Base-by-base conservation (phyloP, 2,113 vertebrate species). In the Bolborhynchus lineola region DNA sequence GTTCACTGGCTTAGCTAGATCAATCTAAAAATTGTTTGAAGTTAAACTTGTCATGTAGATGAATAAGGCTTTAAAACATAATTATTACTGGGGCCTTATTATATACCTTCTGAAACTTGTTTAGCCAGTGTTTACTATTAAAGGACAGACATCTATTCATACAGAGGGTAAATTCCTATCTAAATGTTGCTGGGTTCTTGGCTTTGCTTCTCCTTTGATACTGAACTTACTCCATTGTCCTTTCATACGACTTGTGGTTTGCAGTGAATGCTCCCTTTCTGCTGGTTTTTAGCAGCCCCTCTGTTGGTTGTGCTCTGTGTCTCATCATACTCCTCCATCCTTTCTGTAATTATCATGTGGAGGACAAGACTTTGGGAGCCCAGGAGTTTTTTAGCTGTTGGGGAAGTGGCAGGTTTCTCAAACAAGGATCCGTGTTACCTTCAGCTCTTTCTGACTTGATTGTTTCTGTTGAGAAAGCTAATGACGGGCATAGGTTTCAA, bases 91-190 rank as follows among this genome's bases (percentile, higher is more conserved):
- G 24, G 14, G 46, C 77, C 55, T 96, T 0, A 0, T 88, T 94
- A 42, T 86, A 35, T 78, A 52, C 77, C 24, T 86, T 95, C 65
- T 89, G 74, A 91, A 96, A 85, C 94, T 97, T 91, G 93, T 89
- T 95, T 69, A 93, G 88, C 96, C 69, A 87, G 93, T 85, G 86
- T 82, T 95, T 91, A 16, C 91, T 95, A 11, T 88, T 86, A 68
- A 89, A 79, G 57, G 77, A 74, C 35, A 69, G 49, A 33, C 14
- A 0, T 81, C 77, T 92, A 7, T 76, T 95, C 69, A 62, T n/a
- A 28, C 1, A 1, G 77, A 68, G 86, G 47, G 21, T 78, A 35
- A 93, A 86, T 91, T 92, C 81, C 93, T 93, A 21, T 89, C 86
- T 64, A 93, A 95, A 89, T 86, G 25, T 91, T 93, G 47, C 86